phyloP scores from a whole-genome alignment of 2,888 invertebrate genomes.

The Torymus auratus region DNA sequence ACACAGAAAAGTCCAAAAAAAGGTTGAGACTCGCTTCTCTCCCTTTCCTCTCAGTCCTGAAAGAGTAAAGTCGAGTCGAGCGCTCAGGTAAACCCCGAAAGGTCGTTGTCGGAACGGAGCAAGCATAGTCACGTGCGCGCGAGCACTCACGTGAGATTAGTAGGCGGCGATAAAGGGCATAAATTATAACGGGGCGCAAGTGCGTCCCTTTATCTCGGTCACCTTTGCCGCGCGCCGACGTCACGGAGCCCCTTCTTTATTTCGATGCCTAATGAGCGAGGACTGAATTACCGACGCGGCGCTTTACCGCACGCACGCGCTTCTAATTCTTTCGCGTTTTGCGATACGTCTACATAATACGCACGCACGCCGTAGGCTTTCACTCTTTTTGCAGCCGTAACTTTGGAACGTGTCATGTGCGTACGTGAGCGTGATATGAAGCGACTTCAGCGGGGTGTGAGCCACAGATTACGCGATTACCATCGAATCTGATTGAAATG shows the following conservation, averaged over 20 bases:
- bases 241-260: constrained; percentile 37
- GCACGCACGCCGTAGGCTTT: neutral
- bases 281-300: constrained; percentile 38
- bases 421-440: constrained; percentile 13
- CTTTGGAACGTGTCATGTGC: neutral
- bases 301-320: neutral
- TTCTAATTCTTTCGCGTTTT: neutral
- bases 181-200: constrained; percentile 53
- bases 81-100: neutral
- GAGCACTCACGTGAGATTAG: constrained; percentile 45
- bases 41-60: neutral
- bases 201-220: constrained; percentile 41
- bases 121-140: neutral
- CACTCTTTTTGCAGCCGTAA: neutral
- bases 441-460: constrained; percentile 4
- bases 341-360: neutral
- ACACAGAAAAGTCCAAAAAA: too few relatives aligned
- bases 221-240: constrained; percentile 14
- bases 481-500: constrained; percentile 50
- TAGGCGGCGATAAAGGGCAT: constrained; percentile 54
- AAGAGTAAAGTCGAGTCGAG: neutral
- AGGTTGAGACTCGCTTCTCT: neutral
- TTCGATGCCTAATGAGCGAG: constrained; percentile 52
- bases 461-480: constrained; percentile 50
- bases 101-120: neutral